These are phyloP conservation scores for Zoanthus solanderi DNA, from an alignment of 92 coral and sea anemone genomes.

Conservation along the genomic window DNA sequence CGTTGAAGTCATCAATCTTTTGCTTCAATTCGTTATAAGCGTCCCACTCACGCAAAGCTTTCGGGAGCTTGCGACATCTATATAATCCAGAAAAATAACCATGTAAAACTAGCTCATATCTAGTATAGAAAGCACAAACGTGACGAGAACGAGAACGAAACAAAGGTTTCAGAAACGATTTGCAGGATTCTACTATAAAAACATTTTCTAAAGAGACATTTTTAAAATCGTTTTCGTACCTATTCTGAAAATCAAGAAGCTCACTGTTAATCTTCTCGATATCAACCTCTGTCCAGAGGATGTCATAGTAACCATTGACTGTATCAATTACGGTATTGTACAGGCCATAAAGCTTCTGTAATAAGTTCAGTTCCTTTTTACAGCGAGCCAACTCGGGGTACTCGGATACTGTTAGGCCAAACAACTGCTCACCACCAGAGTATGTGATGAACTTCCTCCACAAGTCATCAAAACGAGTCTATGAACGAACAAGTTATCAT, in stretches of 20 bases:
- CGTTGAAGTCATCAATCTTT: conserved; percentile 90
- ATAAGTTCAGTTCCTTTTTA: conserved; percentile 84
- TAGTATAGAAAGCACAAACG: too few species aligned
- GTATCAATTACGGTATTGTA: conserved; percentile 92
- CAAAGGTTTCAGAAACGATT: too few species aligned
- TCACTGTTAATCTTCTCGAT: conserved; percentile 89
- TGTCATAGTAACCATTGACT: conserved; percentile 88
- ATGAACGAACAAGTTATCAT: neutral
- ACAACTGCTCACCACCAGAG: conserved; percentile 89
- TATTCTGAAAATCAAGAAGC: conserved; percentile 88
- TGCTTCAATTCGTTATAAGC: conserved; percentile 87
- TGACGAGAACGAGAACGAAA: too few species aligned
- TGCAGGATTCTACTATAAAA: too few species aligned
- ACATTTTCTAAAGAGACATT: too few species aligned
- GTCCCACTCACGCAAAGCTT: conserved; percentile 91
- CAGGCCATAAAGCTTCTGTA: conserved; percentile 88
- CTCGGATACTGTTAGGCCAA: conserved; percentile 87
- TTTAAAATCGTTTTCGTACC: conserved; percentile 40
- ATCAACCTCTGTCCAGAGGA: conserved; percentile 91
- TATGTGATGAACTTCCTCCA: conserved; percentile 91
- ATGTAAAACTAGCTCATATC: neutral
- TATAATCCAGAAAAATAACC: neutral
- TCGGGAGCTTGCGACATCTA: conserved; percentile 93
- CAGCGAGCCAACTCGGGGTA: conserved; percentile 87
- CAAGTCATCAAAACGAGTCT: conserved; percentile 81